These are phyloP conservation scores for Drosophila tropicalis DNA, from an alignment of 1,140 invertebrate species.

Conservation along the genomic window DNA sequence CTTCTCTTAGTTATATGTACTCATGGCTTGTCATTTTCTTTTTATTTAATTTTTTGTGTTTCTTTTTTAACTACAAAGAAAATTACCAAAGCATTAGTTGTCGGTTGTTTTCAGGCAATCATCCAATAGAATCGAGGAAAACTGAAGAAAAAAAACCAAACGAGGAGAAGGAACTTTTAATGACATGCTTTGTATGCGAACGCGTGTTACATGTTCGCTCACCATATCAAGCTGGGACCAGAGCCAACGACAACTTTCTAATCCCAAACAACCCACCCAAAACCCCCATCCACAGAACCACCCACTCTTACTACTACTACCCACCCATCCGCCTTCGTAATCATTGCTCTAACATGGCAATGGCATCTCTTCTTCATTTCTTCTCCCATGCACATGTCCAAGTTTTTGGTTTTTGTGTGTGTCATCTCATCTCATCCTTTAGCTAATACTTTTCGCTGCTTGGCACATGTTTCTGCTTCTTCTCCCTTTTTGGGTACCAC, in stretches of 20 bases:
- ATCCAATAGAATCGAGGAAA: constrained; percentile 18
- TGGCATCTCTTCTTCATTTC: neutral
- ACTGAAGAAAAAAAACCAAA: neutral
- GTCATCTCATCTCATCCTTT: constrained; percentile 47
- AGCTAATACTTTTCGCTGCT: constrained; percentile 62
- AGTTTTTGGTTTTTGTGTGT: constrained; percentile 59
- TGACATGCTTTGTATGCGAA: constrained; percentile 77
- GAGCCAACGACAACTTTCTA: constrained; percentile 55
- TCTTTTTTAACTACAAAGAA: constrained; percentile 38
- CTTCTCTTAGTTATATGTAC: neutral
- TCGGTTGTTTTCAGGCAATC: constrained; percentile 32
- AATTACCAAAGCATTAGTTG: constrained; percentile 50
- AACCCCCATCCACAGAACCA: neutral
- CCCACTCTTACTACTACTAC: neutral
- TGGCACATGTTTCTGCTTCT: constrained; percentile 42
- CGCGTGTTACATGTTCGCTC: constrained; percentile 69
- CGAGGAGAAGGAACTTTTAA: constrained; percentile 61
- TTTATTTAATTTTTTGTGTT: neutral
- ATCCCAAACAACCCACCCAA: neutral
- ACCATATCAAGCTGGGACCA: constrained; percentile 64
- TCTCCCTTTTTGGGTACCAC: constrained; percentile 7
- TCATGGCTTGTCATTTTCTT: constrained; percentile 1
- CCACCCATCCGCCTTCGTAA: neutral
- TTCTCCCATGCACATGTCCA: constrained; percentile 48
- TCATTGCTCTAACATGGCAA: neutral